Base-by-base conservation (phyloP, 2,888 invertebrate genomes). In the Bruchidius siliquastri region DNA sequence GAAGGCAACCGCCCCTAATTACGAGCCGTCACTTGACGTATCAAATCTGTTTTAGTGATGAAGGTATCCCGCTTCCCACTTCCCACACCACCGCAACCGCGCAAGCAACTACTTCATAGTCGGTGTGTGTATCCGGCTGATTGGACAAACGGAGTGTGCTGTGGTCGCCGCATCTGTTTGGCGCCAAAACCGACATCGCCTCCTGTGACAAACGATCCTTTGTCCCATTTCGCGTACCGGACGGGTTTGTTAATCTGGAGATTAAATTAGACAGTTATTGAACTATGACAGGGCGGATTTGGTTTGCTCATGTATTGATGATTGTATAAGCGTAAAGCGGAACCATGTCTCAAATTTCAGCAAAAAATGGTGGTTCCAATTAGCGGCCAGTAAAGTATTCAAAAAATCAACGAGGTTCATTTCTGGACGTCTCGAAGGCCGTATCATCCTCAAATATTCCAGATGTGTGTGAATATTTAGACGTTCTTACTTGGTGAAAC, bases 241-340 rank as follows among this genome's bases (percentile, higher is more conserved):
- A 32, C 66, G 67, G 69, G 66, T 70, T 73, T 70, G 66, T 67
- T 73, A 32, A 70, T 73, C 30, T 70, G 67, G 22, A 8, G 26
- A 26, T 26, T 26, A 26, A 26, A 26, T 26, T 26, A 26, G 26
- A 8, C 2, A 26, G 8, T 26, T 26, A 26, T 26, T 26, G 26
- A 26, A 26, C 26, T 26, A 2, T 26, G 26, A 4, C 26, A 26
- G 26, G 26, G 2, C 8, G 26, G 26, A 26, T 26, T 26, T 8
- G 26, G 26, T 8, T 26, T 4, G 8, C 26, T 26, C 8, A 4
- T 26, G 26, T 26, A 26, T 26, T n/a, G n/a, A n/a, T n/a, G n/a
- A n/a, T n/a, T n/a, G n/a, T n/a, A n/a, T n/a, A n/a, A n/a, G n/a
- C n/a, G n/a, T n/a, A n/a, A n/a, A n/a, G n/a, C n/a, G n/a, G n/a